Evolutionary conservation across 2,888 invertebrate genomes (phyloP), one percentile per base, ranked within the genome.

Genomic region (Lithophane leautieri): DNA sequence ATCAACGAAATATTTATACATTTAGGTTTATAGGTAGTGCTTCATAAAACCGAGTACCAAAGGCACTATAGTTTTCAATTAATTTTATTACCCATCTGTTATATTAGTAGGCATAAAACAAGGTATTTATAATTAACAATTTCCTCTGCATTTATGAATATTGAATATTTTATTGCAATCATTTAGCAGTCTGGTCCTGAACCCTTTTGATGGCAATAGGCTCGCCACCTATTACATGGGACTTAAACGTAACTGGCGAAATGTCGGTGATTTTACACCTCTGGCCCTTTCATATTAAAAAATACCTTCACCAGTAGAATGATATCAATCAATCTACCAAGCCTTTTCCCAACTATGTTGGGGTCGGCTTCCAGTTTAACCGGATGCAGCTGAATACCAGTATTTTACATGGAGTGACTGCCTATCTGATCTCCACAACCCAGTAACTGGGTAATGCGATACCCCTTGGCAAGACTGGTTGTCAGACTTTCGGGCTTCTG

Each of bases 91-190:
- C 47, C n/a, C 34, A 56, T 19, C 61, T 71, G 19, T 6, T 56
- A 12, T 61, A 50, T 50, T 14, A 22, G 47, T 42, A 25, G n/a
- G 1, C 22, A 50, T 73, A 73, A 80, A 80, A 34, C 50, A 9
- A 42, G 76, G 6, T n/a, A 72, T 72, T 79, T 42, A 42, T 42
- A 76, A 63, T 34, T 34, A 62, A 34, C 42, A 3, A 44, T 79
- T 79, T 79, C 80, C 60, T 60, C 2, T 40, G n/a, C 11, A 28
- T 76, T 79, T 79, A 80, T 71, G 60, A 61, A 47, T 79, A 80
- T 72, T 79, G 52, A 72, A 52, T 72, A 61, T 71, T 54, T 47
- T 54, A 76, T 52, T 44, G 58, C 50, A 44, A 34, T 68, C 19
- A 11, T 19, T 44, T 25, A 50, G 8, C 12, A 28, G 42, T 19